Conservation (phyloP, 2,113 vertebrate species). For the Pelecanus crispus region DNA sequence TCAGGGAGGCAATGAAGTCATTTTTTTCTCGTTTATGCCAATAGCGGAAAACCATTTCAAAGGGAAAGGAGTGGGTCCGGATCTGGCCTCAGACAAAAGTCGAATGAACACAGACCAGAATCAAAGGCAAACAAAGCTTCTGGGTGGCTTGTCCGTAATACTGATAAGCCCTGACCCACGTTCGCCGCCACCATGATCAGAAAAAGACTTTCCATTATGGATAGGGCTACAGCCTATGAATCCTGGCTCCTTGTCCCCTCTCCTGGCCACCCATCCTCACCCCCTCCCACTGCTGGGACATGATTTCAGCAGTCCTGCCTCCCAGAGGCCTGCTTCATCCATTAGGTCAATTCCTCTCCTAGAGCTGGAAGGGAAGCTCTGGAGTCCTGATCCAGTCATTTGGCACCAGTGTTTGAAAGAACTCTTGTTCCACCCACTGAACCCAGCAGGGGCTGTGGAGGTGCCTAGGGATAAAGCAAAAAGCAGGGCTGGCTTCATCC, state of each 20-base stretch:
- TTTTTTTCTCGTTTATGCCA: not conserved
- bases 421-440: not conserved
- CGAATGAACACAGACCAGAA: slow-evolving; percentile 3
- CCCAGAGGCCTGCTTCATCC: not conserved
- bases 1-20: not conserved
- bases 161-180: not conserved
- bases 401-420: not conserved
- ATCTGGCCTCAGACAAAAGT: not conserved
- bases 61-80: slow-evolving; percentile 6
- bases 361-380: not conserved
- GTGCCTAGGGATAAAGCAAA: not conserved
- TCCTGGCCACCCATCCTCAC: not conserved
- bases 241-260: not conserved
- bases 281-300: not conserved
- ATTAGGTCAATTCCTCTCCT: not conserved
- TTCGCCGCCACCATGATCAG: not conserved
- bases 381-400: not conserved
- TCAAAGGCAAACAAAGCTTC: slow-evolving; percentile 31
- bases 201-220: not conserved
- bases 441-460: not conserved
- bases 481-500: not conserved
- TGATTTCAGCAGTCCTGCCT: not conserved
- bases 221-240: not conserved
- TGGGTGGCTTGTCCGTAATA: not conserved
- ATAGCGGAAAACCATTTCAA: slow-evolving; percentile 32